Conservation (phyloP, 2,888 invertebrate genomes). For the Athrips mouffetella region DNA sequence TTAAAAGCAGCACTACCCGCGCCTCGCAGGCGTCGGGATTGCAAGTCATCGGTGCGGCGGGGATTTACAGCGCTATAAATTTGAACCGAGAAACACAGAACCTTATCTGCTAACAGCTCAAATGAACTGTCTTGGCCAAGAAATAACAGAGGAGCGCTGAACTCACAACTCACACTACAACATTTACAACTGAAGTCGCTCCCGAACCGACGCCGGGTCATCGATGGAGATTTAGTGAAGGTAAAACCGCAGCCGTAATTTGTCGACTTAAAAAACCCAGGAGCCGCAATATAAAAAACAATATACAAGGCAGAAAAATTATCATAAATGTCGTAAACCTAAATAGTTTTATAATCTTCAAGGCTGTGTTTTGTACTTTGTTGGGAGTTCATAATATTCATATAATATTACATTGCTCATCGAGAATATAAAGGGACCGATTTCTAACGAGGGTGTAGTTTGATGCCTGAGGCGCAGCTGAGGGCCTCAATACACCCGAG, state of each 20-base stretch:
- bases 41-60: conserved; percentile 65
- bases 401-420: too few relatives aligned
- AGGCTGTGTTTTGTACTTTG: too few relatives aligned
- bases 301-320: not conserved
- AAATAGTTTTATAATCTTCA: too few relatives aligned
- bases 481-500: too few relatives aligned
- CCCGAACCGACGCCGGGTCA: conserved; percentile 38
- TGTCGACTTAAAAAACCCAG: conserved; percentile 37
- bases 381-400: too few relatives aligned
- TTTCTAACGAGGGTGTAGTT: too few relatives aligned
- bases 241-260: conserved; percentile 33
- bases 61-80: conserved; percentile 71
- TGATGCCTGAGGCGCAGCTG: too few relatives aligned
- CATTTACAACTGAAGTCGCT: not conserved
- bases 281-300: conserved; percentile 13
- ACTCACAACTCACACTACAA: conserved; percentile 33
- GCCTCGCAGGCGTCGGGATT: conserved; percentile 44
- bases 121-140: conserved; percentile 62
- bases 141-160: conserved; percentile 44
- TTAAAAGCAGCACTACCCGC: conserved; percentile 45
- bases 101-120: conserved; percentile 66
- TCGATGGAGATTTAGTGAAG: conserved; percentile 38
- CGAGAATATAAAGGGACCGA: too few relatives aligned
- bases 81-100: conserved; percentile 54
- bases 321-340: not conserved